phyloP scores from a whole-genome alignment of 2,113 vertebrate genomes.

The Lycocorax pyrrhopterus region DNA sequence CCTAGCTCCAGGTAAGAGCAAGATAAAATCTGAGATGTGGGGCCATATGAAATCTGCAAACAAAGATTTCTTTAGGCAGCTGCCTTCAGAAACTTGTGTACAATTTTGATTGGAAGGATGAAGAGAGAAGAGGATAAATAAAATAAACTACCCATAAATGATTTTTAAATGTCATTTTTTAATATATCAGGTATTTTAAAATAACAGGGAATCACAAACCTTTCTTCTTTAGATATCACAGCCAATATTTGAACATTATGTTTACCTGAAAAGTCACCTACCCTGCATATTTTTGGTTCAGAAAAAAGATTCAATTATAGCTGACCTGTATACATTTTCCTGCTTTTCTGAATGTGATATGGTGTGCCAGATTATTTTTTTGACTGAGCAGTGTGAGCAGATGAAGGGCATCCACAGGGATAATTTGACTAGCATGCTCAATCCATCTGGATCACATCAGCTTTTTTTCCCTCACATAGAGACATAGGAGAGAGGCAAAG shows the following conservation, averaged over 20 bases:
- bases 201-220: background rate
- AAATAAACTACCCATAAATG: background rate
- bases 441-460: conserved; percentile 33
- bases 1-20: background rate
- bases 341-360: background rate
- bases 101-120: background rate
- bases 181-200: background rate
- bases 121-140: background rate
- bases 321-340: background rate
- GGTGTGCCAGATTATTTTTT: background rate
- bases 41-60: background rate
- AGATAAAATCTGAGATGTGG: background rate
- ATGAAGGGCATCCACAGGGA: background rate
- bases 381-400: background rate
- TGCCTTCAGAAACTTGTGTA: background rate
- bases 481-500: background rate
- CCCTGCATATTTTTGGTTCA: background rate
- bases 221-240: background rate
- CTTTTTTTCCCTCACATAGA: background rate
- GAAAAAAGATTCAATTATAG: background rate
- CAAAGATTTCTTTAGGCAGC: background rate
- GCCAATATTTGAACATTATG: background rate
- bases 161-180: background rate
- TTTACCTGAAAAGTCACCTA: background rate
- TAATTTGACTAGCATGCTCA: background rate